Base-by-base conservation (phyloP, 2,113 vertebrate genomes). In the Patagioenas fasciata region DNA sequence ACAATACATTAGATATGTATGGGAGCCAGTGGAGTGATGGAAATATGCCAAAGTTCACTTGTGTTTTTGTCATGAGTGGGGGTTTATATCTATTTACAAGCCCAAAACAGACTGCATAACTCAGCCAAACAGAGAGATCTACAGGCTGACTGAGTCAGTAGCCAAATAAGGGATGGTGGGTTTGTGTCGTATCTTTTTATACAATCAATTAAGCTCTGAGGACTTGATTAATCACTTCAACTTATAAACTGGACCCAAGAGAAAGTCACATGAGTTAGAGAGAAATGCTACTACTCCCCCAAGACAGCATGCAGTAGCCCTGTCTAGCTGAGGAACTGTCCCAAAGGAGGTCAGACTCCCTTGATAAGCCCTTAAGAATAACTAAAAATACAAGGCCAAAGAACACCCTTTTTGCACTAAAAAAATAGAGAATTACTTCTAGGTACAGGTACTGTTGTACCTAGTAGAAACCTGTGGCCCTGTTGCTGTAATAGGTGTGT, bases 221-320 rank as follows among this genome's bases (percentile, higher is more conserved):
- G 47, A 67, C 36, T 66, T 95, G 72, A 78, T 92, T 71, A 89
- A 96, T 88, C 64, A 67, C 71, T 93, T 88, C 78, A 91, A 42
- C 47, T 88, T 71, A 80, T 44, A 91, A 91, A 90, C 47, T 70
- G 20, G 14, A 88, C 51, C n/a, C 25, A 51, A 57, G 47, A 87
- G 67, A 83, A 90, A 90, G 85, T 85, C 58, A 56, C 20, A 6
- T 60, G 73, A 66, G 47, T 67, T 83, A 61, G 42, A 90, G 60
- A 83, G 20, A 93, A 90, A 89, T 80, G 70, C 44, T 23, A 48
- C 34, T 91, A 32, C 6, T 29, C 10, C 23, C 16, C 66, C 28
- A 92, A 89, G 65, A 60, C n/a, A 92, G 36, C 40, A 24, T 25
- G 57, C 54, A 81, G 34, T 50, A 72, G 23, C 32, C 23, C 31